Base-by-base conservation (phyloP, 1,140 invertebrate genomes). In the Cecropterus lyciades region DNA sequence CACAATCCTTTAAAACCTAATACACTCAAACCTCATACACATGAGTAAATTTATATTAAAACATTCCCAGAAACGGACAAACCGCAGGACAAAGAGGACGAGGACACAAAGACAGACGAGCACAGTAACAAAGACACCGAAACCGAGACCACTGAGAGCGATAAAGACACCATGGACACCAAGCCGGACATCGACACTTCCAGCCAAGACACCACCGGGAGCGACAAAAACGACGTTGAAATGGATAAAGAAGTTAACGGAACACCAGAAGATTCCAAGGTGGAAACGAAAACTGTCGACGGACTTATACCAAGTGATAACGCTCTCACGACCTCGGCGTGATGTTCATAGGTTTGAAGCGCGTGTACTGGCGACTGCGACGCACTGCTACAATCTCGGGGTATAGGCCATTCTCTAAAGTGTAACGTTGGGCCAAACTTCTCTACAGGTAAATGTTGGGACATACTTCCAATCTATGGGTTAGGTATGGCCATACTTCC, bases 121-220 rank as follows among this genome's bases (percentile, higher is more conserved):
- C 53, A 72, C 37, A 72, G 67, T 64, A 72, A 79, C 70, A 72
- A 71, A 62, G 72, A 74, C 56, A 72, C 73, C 14, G 75, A 79
- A 37, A 66, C 68, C 3, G 75, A 72, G 33, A 66, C 55, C 48
- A 65, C 77, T 0, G 70, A 65, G 24, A 46, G 43, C 17, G 52
- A 72, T 11, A 69, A 73, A 45, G 72, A 77, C 10, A 24, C 24
- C 43, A 37, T 15, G 8, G 43, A 16, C 7, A 16, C 27, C 45
- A 78, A 84, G 62, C 72, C 80, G 0, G 79, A 84, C 20, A 80
- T 80, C 53, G 85, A 87, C 72, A 84, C 84, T 0, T 85, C 84
- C 15, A 85, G 82, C 69, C 82, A 89, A 15, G 83, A 79, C 51
- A 85, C 80, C 2, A 66, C 74, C n/a, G 77, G 77, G 48, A 82